Evolutionary conservation across 2,888 invertebrate genomes (phyloP).

Genomic region (Nomada flava): DNA sequence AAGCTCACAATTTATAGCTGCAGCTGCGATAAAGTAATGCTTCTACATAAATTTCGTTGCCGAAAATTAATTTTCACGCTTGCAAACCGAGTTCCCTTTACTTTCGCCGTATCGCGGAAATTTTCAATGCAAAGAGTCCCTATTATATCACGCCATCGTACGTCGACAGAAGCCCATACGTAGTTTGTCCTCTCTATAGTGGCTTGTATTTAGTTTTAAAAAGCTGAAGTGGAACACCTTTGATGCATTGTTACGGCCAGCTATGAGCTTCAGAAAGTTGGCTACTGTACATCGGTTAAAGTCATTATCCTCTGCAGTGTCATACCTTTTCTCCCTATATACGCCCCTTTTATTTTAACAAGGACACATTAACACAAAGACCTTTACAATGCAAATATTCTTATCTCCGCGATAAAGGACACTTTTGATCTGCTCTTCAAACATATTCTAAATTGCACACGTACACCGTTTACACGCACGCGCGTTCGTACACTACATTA

Average conservation of each 20-base stretch:
- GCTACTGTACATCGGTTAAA: constrained; percentile 24
- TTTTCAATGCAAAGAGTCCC: no score
- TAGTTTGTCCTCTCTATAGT: not conserved
- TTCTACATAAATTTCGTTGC: no score
- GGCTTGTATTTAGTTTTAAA: constrained; percentile 58
- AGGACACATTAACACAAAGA: not conserved
- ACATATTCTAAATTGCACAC: no score
- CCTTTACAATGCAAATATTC: not conserved
- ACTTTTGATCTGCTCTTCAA: not conserved
- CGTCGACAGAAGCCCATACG: no score
- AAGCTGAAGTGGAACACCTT: constrained; percentile 47
- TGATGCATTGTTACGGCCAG: constrained; percentile 24
- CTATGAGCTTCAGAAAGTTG: constrained; percentile 4
- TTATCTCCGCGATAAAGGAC: not conserved
- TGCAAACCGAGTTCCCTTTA: no score
- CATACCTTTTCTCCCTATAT: not conserved
- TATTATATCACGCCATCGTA: no score
- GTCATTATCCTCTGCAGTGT: constrained; percentile 16
- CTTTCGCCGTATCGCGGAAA: no score
- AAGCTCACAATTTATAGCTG: no score
- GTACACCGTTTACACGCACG: no score
- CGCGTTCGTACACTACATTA: no score
- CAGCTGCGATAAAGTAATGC: no score
- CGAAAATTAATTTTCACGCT: no score
- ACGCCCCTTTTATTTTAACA: not conserved